Evolutionary conservation across 2,888 invertebrate genomes (phyloP).

Genomic region (Lumbricus terrestris): DNA sequence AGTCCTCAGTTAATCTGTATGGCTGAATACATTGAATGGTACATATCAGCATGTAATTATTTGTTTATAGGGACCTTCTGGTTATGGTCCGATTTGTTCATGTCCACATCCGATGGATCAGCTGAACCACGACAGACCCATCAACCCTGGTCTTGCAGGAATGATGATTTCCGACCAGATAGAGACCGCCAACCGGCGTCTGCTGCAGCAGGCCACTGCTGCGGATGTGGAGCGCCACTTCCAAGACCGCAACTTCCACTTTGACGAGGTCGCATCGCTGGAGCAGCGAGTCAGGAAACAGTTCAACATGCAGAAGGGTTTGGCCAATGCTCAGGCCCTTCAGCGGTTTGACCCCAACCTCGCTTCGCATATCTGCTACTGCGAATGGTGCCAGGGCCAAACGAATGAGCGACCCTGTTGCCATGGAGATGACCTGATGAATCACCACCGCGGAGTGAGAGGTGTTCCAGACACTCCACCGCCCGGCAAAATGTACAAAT

Average conservation of each 20-base stretch:
- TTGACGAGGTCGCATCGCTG: conserved; percentile 63
- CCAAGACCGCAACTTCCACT: conserved; percentile 69
- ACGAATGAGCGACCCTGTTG: conserved; percentile 12
- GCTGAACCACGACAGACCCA: background rate
- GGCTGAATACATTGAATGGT: background rate
- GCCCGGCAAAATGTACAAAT: conserved; percentile 32
- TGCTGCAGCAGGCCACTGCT: conserved; percentile 48
- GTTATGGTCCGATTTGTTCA: conserved; percentile 72
- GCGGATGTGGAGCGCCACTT: conserved; percentile 66
- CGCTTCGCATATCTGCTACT: conserved; percentile 11
- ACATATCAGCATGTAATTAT: background rate
- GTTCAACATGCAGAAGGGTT: conserved; percentile 45
- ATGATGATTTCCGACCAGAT: conserved; percentile 75
- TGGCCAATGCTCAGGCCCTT: conserved; percentile 39
- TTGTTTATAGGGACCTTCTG: conserved; percentile 74
- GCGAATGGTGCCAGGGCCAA: conserved; percentile 28
- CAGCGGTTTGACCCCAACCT: conserved; percentile 20
- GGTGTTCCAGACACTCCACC: conserved; percentile 7
- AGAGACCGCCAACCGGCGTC: conserved; percentile 72
- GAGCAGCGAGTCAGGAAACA: conserved; percentile 46
- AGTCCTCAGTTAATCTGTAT: too few species aligned
- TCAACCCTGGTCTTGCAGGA: background rate
- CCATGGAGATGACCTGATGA: conserved; percentile 27
- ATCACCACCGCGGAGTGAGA: background rate
- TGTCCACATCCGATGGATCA: conserved; percentile 68